Evolutionary conservation across 2,888 invertebrate genomes (phyloP).

Genomic region (Miltochrista miniata): DNA sequence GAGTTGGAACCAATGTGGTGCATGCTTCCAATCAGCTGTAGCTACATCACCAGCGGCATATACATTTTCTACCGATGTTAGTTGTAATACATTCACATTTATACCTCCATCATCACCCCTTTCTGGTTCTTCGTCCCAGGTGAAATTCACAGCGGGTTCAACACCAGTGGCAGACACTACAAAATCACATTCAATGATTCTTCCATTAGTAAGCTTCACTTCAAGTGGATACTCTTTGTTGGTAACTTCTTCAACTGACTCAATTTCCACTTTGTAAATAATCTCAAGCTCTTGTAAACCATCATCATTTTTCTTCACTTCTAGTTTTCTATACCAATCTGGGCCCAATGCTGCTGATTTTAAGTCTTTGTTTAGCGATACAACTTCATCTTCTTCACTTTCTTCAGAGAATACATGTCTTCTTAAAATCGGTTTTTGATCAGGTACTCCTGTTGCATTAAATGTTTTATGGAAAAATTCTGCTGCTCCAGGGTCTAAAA

Average conservation of each 20-base stretch:
- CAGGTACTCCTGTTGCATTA: slow-evolving; percentile 42
- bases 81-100: slow-evolving; percentile 92
- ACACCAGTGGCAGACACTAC: slow-evolving; percentile 98
- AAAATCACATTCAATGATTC: slow-evolving; percentile 91
- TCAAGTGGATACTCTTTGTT: slow-evolving; percentile 86
- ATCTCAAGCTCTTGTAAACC: slow-evolving; percentile 82
- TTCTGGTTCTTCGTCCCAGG: slow-evolving; percentile 77
- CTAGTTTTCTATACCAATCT: slow-evolving; percentile 94
- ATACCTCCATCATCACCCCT: slow-evolving; percentile 91
- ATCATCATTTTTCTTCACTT: slow-evolving; percentile 79
- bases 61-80: slow-evolving; percentile 89
- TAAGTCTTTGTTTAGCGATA: slow-evolving; percentile 67
- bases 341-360: slow-evolving; percentile 97
- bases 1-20: slow-evolving; percentile 96
- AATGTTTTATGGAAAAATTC: slow-evolving; percentile 90
- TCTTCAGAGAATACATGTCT: slow-evolving; percentile 88
- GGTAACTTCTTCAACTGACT: slow-evolving; percentile 61
- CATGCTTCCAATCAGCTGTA: slow-evolving; percentile 89
- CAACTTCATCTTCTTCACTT: slow-evolving; percentile 54
- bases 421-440: slow-evolving; percentile 70
- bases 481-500: slow-evolving; percentile 97
- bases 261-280: slow-evolving; percentile 84
- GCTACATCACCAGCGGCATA: slow-evolving; percentile 99
- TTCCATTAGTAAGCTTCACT: slow-evolving; percentile 89
- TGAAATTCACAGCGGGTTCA: slow-evolving; percentile 85